phyloP scores from a whole-genome alignment of 92 coral and sea anemone genomes.

The Ricordea florida region DNA sequence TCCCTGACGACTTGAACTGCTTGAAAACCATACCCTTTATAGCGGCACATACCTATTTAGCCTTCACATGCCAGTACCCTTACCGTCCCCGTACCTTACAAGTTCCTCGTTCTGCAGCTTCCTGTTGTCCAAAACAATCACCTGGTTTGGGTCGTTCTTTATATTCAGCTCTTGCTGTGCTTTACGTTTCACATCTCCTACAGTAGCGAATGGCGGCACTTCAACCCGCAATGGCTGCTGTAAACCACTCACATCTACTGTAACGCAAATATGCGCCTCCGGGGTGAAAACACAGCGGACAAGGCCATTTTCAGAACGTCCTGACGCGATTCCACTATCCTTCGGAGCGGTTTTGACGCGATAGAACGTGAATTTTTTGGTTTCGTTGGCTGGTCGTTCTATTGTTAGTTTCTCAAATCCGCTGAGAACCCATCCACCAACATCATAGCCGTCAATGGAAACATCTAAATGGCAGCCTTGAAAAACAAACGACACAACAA shows the following conservation, averaged over 20 bases:
- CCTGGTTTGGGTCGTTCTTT: background rate
- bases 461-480: conserved; percentile 18
- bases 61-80: background rate
- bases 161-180: background rate
- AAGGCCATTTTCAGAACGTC: conserved; percentile 22
- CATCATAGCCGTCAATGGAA: conserved; percentile 29
- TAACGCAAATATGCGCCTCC: background rate
- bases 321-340: conserved; percentile 6
- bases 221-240: background rate
- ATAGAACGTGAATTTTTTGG: conserved; percentile 23
- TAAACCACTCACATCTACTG: background rate
- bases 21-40: too few species aligned
- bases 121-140: background rate
- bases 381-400: conserved; percentile 10
- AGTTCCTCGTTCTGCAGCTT: background rate
- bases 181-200: conserved; percentile 15
- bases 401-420: background rate
- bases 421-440: conserved; percentile 10
- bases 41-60: background rate
- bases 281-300: conserved; percentile 20
- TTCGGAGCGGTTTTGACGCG: conserved; percentile 20
- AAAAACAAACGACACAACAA: background rate
- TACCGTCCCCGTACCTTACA: background rate
- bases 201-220: conserved; percentile 7
- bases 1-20: background rate